Conservation (phyloP, 1,140 invertebrate species). For the Caenorhabditis remanei region DNA sequence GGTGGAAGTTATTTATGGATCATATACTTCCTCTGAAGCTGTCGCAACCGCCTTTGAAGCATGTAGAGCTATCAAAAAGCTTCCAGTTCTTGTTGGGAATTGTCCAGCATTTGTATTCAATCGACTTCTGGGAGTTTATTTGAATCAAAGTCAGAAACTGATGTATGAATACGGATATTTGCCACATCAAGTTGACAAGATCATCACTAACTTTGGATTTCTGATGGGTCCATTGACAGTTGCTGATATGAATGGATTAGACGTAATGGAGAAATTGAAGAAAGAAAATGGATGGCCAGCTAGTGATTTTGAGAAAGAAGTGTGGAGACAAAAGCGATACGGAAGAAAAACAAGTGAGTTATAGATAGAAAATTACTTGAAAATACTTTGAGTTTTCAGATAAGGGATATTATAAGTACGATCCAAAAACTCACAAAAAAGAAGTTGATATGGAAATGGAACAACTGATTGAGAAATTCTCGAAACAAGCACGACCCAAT, state of each 20-base stretch:
- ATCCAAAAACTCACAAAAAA: conserved; percentile 57
- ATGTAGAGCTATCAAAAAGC: conserved; percentile 67
- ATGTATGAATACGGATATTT: conserved; percentile 77
- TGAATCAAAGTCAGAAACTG: conserved; percentile 68
- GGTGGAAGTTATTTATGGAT: conserved; percentile 75
- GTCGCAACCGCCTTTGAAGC: conserved; percentile 78
- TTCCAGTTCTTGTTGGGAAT: conserved; percentile 78
- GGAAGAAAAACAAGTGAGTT: conserved; percentile 67
- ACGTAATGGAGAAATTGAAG: conserved; percentile 63
- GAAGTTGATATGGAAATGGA: conserved; percentile 62
- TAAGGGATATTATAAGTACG: conserved; percentile 63
- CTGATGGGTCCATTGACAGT: conserved; percentile 78
- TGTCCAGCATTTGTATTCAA: conserved; percentile 79
- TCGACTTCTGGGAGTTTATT: conserved; percentile 74
- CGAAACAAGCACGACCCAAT: not conserved
- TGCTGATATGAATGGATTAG: conserved; percentile 76
- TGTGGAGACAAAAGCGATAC: conserved; percentile 60
- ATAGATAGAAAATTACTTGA: not conserved
- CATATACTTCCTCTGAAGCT: conserved; percentile 76
- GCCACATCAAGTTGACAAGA: conserved; percentile 77
- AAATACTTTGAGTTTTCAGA: conserved; percentile 39
- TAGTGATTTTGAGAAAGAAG: conserved; percentile 59
- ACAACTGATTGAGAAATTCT: conserved; percentile 14
- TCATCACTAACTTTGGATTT: conserved; percentile 78
- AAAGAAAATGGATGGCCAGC: conserved; percentile 60